Evolutionary conservation across 1,140 invertebrate genomes (phyloP).

Genomic region (Platyscapa corneri): DNA sequence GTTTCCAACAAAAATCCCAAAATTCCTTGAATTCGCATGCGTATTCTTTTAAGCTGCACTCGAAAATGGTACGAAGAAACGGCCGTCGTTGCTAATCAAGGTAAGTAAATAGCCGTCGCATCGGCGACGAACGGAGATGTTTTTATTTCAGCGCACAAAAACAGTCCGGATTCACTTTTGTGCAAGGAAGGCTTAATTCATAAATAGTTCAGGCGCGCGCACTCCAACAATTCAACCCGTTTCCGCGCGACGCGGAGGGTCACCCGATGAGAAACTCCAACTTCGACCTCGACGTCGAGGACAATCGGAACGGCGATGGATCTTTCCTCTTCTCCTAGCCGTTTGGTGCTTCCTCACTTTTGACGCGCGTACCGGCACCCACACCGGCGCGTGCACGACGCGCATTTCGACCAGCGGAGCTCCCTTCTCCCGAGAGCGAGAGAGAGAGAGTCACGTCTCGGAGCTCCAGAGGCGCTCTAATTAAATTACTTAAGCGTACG

Average conservation of each 20-base stretch:
- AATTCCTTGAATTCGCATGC: neutral
- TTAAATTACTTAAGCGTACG: slow-evolving; percentile 72
- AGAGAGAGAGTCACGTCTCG: slow-evolving; percentile 64
- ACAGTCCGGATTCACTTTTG: neutral
- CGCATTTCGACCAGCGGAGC: neutral
- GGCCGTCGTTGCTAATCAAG: neutral
- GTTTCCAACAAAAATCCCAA: neutral
- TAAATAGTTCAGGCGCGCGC: neutral
- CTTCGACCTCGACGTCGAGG: neutral
- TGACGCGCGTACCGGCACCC: neutral
- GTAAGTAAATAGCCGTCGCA: neutral
- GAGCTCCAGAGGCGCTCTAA: slow-evolving; percentile 68
- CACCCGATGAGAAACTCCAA: neutral
- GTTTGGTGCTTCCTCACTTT: slow-evolving; percentile 13
- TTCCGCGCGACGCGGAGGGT: neutral
- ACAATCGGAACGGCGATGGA: neutral
- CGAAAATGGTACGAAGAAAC: neutral
- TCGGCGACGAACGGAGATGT: neutral
- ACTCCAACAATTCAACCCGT: neutral
- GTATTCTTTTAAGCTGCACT: neutral
- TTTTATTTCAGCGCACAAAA: neutral
- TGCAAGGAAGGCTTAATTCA: neutral
- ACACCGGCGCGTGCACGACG: neutral
- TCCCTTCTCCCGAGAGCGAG: slow-evolving; percentile 40
- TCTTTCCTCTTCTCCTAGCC: neutral